phyloP scores from a whole-genome alignment of 2,797 vertebrate genomes.

The Pantherophis alleghaniensis region DNA sequence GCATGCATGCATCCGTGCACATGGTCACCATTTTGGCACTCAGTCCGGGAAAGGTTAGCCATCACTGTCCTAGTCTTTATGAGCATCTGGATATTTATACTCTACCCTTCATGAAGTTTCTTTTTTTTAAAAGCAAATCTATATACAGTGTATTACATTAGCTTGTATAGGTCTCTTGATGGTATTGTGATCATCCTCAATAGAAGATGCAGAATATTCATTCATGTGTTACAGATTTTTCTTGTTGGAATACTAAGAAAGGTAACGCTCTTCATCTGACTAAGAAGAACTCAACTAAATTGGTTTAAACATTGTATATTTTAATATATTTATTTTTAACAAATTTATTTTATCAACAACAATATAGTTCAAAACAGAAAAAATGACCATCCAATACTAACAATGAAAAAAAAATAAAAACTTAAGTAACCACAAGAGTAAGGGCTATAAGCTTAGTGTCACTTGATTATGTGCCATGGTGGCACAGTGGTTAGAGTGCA shows the following conservation, averaged over 20 bases:
- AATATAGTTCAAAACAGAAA: background rate
- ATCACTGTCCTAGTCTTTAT: background rate
- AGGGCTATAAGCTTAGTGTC: background rate
- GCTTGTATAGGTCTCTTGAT: background rate
- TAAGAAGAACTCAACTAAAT: background rate
- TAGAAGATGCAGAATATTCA: background rate
- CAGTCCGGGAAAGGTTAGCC: too few relatives aligned
- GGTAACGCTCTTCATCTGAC: background rate
- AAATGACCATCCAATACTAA: background rate
- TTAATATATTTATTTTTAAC: background rate
- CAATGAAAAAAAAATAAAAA: background rate
- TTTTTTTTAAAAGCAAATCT: background rate
- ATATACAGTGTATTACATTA: background rate
- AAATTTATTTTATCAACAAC: background rate
- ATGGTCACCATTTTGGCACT: too few relatives aligned
- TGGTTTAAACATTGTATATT: background rate
- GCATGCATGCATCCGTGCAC: too few relatives aligned
- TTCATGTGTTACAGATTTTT: background rate
- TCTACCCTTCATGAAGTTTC: background rate
- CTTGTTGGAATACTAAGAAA: background rate
- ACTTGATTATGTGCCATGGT: background rate
- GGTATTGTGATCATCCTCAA: background rate
- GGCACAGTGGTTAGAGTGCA: too few relatives aligned
- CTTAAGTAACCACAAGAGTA: background rate
- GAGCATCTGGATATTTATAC: background rate